Conservation (phyloP, 2,113 vertebrate species). For the Bombycilla garrulus region DNA sequence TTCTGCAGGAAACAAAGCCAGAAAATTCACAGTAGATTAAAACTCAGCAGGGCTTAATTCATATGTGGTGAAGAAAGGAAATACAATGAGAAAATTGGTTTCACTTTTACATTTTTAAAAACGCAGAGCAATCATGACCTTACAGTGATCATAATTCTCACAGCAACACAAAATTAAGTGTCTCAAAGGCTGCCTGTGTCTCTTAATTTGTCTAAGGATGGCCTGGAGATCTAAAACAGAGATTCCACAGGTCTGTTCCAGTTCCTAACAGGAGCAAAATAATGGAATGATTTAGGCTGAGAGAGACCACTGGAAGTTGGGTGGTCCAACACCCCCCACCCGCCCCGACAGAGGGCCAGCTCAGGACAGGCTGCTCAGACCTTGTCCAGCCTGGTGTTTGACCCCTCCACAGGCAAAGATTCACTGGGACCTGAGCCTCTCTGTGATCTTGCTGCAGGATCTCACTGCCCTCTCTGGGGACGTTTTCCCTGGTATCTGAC, state of each 20-base stretch:
- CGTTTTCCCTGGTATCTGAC: neutral
- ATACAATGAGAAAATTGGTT: neutral
- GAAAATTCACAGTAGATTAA: slow-evolving; percentile 15
- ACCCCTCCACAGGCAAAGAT: neutral
- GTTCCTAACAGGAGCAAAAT: neutral
- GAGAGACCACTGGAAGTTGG: neutral
- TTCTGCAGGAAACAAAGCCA: neutral
- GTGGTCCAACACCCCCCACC: neutral
- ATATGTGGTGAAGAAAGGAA: neutral
- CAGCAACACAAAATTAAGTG: neutral
- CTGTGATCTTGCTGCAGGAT: neutral
- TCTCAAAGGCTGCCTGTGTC: neutral
- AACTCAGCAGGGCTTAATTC: neutral
- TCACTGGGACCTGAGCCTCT: neutral
- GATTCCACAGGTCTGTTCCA: neutral
- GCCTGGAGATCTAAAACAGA: neutral
- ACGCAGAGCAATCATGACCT: neutral
- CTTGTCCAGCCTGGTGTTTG: neutral
- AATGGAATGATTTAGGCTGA: neutral
- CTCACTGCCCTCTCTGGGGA: neutral
- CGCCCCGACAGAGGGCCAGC: accelerated
- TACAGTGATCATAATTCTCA: neutral
- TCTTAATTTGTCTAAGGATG: neutral
- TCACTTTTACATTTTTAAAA: neutral
- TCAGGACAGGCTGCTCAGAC: neutral